phyloP scores from a whole-genome alignment of 2,113 vertebrate species.

The Bubalus kerabau region DNA sequence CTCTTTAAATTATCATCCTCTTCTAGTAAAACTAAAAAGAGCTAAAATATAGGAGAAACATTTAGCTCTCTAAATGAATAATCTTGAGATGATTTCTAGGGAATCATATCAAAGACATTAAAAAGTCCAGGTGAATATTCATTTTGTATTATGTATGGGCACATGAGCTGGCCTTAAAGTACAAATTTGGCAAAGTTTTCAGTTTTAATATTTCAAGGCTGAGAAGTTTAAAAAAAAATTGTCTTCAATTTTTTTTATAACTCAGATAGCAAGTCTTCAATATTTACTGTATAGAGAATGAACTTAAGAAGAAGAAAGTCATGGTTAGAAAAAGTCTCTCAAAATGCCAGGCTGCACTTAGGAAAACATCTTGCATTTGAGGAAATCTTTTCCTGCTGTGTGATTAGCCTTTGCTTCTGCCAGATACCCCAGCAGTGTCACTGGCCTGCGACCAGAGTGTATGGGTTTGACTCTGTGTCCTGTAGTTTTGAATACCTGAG shows the following conservation, averaged over 20 bases:
- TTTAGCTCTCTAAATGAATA: not conserved
- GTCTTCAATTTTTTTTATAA: constrained; percentile 23
- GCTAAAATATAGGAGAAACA: not conserved
- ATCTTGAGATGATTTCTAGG: not conserved
- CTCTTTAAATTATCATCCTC: not conserved
- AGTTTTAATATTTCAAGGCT: constrained; percentile 16
- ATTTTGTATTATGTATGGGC: not conserved
- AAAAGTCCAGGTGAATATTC: not conserved
- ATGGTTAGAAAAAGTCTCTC: constrained; percentile 26
- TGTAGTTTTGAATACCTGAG: constrained; percentile 6
- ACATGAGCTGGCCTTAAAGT: not conserved
- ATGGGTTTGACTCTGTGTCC: not conserved
- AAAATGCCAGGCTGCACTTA: constrained; percentile 44
- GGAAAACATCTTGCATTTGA: constrained; percentile 41
- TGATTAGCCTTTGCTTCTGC: constrained; percentile 58
- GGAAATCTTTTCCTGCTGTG: constrained; percentile 50
- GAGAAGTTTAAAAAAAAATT: not conserved
- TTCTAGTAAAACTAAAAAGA: not conserved
- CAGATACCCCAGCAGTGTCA: not conserved
- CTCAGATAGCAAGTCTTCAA: not conserved
- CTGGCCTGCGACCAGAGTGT: constrained; percentile 30
- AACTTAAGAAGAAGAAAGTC: constrained; percentile 24
- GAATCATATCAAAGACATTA: not conserved
- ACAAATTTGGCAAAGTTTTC: not conserved
- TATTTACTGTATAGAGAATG: constrained; percentile 14